These are phyloP conservation scores for Chalcis sispes DNA, from an alignment of 2,888 invertebrate genomes.

Conservation along the genomic window DNA sequence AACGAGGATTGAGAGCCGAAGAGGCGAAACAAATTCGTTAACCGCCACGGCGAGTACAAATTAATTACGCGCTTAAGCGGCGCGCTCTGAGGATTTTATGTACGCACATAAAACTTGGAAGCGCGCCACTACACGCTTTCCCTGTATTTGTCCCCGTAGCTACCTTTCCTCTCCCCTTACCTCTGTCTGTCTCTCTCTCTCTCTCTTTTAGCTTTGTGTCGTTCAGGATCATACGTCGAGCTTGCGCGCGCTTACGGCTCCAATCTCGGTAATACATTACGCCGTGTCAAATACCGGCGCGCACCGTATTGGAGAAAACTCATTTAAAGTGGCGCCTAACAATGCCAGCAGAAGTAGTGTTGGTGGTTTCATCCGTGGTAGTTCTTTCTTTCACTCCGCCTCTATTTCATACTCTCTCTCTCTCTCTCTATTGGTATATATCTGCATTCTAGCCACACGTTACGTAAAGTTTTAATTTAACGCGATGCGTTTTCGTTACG, in stretches of 20 bases:
- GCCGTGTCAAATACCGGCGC: slow-evolving; percentile 29
- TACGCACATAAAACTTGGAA: slow-evolving; percentile 23
- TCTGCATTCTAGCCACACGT: no score
- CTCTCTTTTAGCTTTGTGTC: not conserved
- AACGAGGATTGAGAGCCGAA: no score
- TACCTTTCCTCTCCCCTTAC: no score
- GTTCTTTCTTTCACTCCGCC: no score
- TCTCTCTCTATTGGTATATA: no score
- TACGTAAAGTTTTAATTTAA: slow-evolving; percentile 37
- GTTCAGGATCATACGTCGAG: not conserved
- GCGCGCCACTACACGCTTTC: no score
- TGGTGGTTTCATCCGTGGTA: no score
- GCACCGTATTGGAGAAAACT: not conserved
- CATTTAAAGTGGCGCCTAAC: slow-evolving; percentile 11
- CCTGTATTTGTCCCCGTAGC: not conserved
- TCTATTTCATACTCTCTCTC: no score
- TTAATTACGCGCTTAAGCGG: slow-evolving; percentile 36
- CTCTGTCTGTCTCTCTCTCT: not conserved
- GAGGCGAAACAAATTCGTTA: slow-evolving; percentile 29
- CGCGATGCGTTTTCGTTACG: no score
- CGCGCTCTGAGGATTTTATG: slow-evolving; percentile 32
- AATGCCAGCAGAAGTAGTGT: no score
- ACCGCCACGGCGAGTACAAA: slow-evolving; percentile 28
- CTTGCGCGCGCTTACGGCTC: slow-evolving; percentile 27
- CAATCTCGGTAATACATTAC: slow-evolving; percentile 44